Percentiles rank a stretch among this genome's conserved stretches.
Conservation (phyloP, 2,113 vertebrate genomes). For the Turnix velox region DNA sequence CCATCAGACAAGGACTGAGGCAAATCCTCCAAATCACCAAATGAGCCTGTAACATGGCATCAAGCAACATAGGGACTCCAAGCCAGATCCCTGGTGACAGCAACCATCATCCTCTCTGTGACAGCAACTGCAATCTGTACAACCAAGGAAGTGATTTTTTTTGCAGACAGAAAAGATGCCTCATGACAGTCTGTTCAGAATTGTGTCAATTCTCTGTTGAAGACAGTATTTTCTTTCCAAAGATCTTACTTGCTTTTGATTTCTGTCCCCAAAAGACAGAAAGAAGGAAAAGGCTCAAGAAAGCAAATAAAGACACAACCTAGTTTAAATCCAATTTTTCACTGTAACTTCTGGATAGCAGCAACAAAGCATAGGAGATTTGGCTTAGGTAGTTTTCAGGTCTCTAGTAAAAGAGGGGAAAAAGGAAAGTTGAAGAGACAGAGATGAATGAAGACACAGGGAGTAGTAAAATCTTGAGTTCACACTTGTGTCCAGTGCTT, state of each 20-base stretch:
- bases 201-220: not conserved
- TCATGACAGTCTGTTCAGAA: not conserved
- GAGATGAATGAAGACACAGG: not conserved
- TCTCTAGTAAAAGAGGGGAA: not conserved
- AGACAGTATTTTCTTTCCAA: not conserved
- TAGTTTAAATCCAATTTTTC: not conserved
- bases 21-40: not conserved
- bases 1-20: fast-evolving
- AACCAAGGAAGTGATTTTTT: not conserved
- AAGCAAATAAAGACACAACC: not conserved
- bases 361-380: not conserved
- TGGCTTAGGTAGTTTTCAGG: not conserved
- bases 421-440: not conserved
- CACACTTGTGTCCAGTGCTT: fast-evolving
- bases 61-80: not conserved
- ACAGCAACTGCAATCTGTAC: not conserved
- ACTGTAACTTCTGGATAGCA: not conserved
- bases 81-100: not conserved
- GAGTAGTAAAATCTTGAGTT: not conserved
- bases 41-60: not conserved
- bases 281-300: not conserved
- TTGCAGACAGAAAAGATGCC: not conserved
- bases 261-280: not conserved
- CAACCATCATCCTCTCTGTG: not conserved
- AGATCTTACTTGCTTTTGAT: not conserved